Conservation (phyloP, 2,113 vertebrate species). For the Garra rufa region DNA sequence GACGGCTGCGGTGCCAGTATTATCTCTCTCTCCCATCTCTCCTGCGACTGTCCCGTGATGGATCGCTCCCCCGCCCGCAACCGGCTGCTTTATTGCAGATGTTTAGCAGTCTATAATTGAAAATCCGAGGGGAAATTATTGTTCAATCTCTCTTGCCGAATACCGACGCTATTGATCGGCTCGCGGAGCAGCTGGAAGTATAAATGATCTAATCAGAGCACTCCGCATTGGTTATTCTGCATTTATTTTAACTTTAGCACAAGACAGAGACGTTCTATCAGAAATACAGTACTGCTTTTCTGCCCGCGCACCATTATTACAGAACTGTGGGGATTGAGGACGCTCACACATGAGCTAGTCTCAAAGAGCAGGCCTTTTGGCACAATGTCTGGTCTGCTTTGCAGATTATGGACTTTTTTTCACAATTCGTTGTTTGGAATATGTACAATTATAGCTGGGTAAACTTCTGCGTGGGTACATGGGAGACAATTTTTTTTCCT, state of each 20-base stretch:
- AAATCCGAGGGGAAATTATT: slow-evolving; percentile 64
- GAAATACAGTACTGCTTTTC: neutral
- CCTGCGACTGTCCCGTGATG: slow-evolving; percentile 53
- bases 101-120: slow-evolving; percentile 72
- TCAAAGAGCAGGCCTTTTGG: neutral
- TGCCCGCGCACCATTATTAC: neutral
- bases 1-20: slow-evolving; percentile 12
- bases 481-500: neutral
- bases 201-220: slow-evolving; percentile 60
- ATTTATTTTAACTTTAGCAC: slow-evolving; percentile 49
- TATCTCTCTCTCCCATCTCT: slow-evolving; percentile 36
- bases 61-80: slow-evolving; percentile 53
- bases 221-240: slow-evolving; percentile 59
- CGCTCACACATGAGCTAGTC: neutral
- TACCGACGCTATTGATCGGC: slow-evolving; percentile 59
- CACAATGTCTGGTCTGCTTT: neutral
- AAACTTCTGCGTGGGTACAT: neutral
- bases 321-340: neutral
- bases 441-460: neutral
- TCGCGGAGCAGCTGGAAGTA: slow-evolving; percentile 53
- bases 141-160: slow-evolving; percentile 63
- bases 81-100: slow-evolving; percentile 62
- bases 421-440: neutral
- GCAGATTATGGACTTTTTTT: neutral
- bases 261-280: slow-evolving; percentile 14